Evolutionary conservation across 2,113 vertebrate species (phyloP).

Genomic region (Odontophorus gujanensis): DNA sequence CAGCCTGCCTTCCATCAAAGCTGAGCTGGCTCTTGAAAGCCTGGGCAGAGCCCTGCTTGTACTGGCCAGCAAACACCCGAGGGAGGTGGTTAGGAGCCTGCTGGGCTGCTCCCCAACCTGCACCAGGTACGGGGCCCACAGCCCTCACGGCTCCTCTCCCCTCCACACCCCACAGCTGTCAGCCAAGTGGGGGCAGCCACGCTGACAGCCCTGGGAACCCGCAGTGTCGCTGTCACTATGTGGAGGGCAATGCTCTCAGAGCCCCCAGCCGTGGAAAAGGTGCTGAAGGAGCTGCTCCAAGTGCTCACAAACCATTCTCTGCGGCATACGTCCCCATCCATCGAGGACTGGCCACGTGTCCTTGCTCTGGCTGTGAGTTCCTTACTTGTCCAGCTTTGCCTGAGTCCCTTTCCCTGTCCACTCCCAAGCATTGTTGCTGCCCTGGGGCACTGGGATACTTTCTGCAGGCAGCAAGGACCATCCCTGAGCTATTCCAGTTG

Average conservation of each 20-base stretch:
- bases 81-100: background rate
- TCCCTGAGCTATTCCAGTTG: background rate
- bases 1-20: background rate
- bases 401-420: background rate
- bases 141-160: background rate
- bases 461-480: background rate
- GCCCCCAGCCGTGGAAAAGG: background rate
- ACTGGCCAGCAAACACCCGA: background rate
- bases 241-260: background rate
- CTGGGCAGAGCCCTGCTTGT: background rate
- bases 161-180: too few species aligned
- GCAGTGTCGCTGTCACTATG: background rate
- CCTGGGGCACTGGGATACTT: background rate
- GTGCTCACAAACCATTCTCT: background rate
- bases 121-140: background rate
- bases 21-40: background rate
- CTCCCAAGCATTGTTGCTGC: too few species aligned
- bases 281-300: background rate
- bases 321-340: accelerated
- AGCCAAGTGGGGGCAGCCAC: background rate
- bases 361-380: background rate
- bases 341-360: background rate
- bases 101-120: background rate
- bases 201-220: background rate
- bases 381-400: background rate